phyloP scores from a whole-genome alignment of 2,113 vertebrate genomes.

The Datnioides undecimradiatus region DNA sequence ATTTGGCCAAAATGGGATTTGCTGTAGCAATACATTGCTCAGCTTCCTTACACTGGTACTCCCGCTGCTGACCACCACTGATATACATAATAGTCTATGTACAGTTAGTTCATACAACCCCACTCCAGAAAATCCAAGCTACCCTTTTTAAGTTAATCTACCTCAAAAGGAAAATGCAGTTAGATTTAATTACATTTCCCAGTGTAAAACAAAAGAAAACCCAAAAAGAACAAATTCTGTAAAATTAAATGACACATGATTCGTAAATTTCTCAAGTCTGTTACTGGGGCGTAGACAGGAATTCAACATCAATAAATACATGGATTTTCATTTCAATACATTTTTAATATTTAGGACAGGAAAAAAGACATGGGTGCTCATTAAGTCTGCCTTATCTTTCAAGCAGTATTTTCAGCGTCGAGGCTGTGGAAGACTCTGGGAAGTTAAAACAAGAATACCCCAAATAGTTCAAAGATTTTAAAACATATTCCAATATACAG shows the following conservation, averaged over 20 bases:
- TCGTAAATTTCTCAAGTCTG: constrained; percentile 7
- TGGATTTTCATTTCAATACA: constrained; percentile 1
- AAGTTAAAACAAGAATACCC: constrained; percentile 32
- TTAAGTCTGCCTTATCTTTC: constrained; percentile 42
- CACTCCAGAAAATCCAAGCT: too few species aligned
- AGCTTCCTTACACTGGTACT: too few species aligned
- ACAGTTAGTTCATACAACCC: too few species aligned
- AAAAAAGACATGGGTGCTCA: not conserved
- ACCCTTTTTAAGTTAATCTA: not conserved
- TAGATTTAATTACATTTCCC: not conserved
- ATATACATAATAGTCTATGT: too few species aligned
- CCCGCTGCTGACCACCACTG: too few species aligned
- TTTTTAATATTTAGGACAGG: constrained; percentile 33
- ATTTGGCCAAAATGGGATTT: too few species aligned
- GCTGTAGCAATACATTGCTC: too few species aligned
- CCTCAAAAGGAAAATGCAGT: not conserved
- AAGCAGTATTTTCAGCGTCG: constrained; percentile 8
- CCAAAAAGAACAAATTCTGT: not conserved
- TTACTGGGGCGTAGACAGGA: constrained; percentile 4
- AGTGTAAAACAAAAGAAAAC: not conserved
- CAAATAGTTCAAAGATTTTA: constrained; percentile 49
- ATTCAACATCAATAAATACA: constrained; percentile 7
- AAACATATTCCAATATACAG: constrained; percentile 22
- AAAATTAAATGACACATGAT: constrained; percentile 23
- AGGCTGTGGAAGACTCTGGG: not conserved